Evolutionary conservation across 2,888 invertebrate species (phyloP).

Genomic region (Ariolimax columbianus): DNA sequence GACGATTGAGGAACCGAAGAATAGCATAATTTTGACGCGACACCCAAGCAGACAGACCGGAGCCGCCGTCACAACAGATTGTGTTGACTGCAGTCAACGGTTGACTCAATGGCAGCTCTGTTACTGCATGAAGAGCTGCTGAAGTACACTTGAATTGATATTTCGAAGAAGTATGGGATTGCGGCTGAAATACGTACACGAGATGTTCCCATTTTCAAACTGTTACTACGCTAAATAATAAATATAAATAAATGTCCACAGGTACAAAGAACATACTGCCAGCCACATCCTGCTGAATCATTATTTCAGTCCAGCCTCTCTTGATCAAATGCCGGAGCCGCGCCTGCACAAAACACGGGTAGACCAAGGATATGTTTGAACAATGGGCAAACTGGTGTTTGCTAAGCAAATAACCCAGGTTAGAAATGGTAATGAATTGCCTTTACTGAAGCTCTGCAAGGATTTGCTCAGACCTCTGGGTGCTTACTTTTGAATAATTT

Average conservation of each 20-base stretch:
- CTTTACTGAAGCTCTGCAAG: slow-evolving; percentile 12
- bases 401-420: slow-evolving; percentile 29
- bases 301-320: neutral
- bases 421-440: slow-evolving; percentile 35
- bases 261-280: neutral
- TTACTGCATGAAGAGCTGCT: neutral
- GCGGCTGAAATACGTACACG: neutral
- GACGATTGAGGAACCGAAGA: slow-evolving; percentile 4
- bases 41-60: slow-evolving; percentile 35
- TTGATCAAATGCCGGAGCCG: neutral
- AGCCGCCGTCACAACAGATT: slow-evolving; percentile 38
- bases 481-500: slow-evolving; percentile 37
- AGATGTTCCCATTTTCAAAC: neutral
- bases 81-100: slow-evolving; percentile 32
- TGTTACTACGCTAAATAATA: neutral
- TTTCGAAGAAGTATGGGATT: neutral
- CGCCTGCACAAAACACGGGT: neutral
- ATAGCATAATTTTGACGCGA: slow-evolving; percentile 36
- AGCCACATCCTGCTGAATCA: neutral
- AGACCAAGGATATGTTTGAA: slow-evolving; percentile 29
- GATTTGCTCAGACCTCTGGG: slow-evolving; percentile 16
- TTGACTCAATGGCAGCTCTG: slow-evolving; percentile 1
- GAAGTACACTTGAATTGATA: slow-evolving; percentile 10
- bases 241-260: slow-evolving; percentile 12
- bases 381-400: slow-evolving; percentile 37